phyloP scores from a whole-genome alignment of 2,113 vertebrate species.

The Pterocles gutturalis region DNA sequence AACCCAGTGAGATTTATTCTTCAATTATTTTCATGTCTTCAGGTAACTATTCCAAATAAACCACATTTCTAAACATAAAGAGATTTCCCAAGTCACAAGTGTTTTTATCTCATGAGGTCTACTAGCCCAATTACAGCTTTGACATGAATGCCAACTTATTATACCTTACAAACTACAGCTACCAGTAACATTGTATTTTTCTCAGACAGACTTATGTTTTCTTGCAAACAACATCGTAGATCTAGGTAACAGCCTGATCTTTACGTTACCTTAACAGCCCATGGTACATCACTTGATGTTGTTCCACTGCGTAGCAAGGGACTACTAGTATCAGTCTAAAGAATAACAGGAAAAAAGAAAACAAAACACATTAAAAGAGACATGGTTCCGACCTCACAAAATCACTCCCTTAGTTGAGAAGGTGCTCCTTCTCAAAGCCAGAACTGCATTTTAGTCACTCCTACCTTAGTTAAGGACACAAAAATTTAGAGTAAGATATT shows the following conservation, averaged over 20 bases:
- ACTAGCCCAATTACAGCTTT: neutral
- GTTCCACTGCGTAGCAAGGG: constrained; percentile 83
- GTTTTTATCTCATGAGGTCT: neutral
- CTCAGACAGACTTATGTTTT: neutral
- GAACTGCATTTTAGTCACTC: neutral
- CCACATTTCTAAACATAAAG: neutral
- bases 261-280: constrained; percentile 92
- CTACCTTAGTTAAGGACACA: neutral
- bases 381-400: neutral
- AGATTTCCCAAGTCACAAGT: neutral
- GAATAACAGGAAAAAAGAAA: neutral
- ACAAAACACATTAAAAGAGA: neutral
- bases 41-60: neutral
- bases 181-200: neutral
- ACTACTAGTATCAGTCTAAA: constrained; percentile 88
- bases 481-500: neutral
- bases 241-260: neutral
- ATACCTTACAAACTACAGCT: neutral
- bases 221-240: neutral
- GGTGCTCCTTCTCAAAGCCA: neutral
- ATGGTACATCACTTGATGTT: constrained; percentile 82
- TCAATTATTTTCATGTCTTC: neutral
- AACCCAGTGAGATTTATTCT: neutral
- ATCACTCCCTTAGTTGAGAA: neutral
- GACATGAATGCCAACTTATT: neutral